phyloP scores from a whole-genome alignment of 2,888 invertebrate species.

The Pilophorus perplexus region DNA sequence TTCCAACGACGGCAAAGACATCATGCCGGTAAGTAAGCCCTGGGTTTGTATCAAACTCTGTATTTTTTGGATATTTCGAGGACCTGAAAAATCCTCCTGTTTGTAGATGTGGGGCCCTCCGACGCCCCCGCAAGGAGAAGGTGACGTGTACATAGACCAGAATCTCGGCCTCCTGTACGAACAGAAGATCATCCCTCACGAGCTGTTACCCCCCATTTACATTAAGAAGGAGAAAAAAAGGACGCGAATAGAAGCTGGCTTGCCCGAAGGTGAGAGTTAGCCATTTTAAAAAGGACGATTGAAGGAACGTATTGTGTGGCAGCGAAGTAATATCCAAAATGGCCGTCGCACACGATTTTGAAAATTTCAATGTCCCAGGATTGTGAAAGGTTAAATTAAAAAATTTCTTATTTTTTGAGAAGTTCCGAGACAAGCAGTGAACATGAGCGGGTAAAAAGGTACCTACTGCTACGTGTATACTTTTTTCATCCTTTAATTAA shows the following conservation, averaged over 20 bases:
- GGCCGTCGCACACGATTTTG: no score
- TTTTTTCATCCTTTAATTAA: no score
- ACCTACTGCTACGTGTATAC: no score
- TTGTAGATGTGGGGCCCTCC: constrained; percentile 94
- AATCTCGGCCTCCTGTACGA: constrained; percentile 84
- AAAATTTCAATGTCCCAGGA: no score
- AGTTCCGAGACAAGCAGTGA: no score
- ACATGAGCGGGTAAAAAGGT: no score
- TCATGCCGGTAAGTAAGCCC: constrained; percentile 74
- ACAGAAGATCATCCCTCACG: constrained; percentile 67
- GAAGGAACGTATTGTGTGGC: no score
- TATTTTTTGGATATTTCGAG: neutral
- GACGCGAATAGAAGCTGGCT: constrained; percentile 64
- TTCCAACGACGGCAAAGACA: constrained; percentile 66
- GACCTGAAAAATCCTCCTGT: neutral
- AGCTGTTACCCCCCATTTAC: constrained; percentile 75
- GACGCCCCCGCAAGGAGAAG: constrained; percentile 90
- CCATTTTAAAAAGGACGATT: no score
- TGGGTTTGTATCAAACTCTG: neutral
- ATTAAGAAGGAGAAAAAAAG: constrained; percentile 74
- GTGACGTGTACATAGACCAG: constrained; percentile 86
- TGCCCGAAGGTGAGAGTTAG: constrained; percentile 57
- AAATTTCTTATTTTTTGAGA: neutral
- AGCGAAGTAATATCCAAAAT: no score
- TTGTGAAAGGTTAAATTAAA: no score